Percentiles rank a stretch among this genome's conserved stretches.
Evolutionary conservation across 1,140 invertebrate genomes (phyloP).

Genomic region (Tribolium madens): DNA sequence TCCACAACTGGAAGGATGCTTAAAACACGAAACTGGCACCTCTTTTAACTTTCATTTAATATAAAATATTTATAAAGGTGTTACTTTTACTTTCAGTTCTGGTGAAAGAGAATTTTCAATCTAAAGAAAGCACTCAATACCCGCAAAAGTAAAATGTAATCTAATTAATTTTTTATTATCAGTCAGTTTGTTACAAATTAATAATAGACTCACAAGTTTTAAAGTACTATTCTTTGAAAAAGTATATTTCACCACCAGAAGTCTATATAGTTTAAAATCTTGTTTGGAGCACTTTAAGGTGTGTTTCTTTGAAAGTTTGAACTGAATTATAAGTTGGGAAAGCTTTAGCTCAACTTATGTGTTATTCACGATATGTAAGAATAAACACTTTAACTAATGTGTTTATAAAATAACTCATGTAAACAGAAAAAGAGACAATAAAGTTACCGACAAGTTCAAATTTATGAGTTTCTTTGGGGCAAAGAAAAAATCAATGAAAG

Average conservation of each 20-base stretch:
- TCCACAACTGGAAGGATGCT: no score
- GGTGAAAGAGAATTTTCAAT: background rate
- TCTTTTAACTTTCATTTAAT: background rate
- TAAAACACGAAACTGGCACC: background rate
- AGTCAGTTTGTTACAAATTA: background rate
- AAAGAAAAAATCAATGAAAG: slow-evolving; percentile 31
- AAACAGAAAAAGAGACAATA: background rate
- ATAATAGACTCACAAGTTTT: background rate
- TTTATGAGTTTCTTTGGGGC: background rate
- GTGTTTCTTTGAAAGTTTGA: slow-evolving; percentile 13
- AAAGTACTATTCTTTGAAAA: background rate
- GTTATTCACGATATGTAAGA: slow-evolving; percentile 11
- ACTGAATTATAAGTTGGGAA: slow-evolving; percentile 17
- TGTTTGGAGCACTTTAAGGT: slow-evolving; percentile 8
- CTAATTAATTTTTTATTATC: no score
- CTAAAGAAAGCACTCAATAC: background rate
- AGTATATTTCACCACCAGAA: slow-evolving; percentile 14
- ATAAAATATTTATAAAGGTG: slow-evolving; percentile 19
- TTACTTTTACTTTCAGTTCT: slow-evolving; percentile 11
- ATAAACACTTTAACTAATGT: slow-evolving; percentile 1
- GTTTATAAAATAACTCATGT: background rate
- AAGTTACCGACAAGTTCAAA: background rate
- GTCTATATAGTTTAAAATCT: slow-evolving; percentile 21
- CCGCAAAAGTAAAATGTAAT: no score
- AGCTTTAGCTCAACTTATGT: background rate